phyloP scores from a whole-genome alignment of 2,888 invertebrate species.

The Conistra vaccinii region DNA sequence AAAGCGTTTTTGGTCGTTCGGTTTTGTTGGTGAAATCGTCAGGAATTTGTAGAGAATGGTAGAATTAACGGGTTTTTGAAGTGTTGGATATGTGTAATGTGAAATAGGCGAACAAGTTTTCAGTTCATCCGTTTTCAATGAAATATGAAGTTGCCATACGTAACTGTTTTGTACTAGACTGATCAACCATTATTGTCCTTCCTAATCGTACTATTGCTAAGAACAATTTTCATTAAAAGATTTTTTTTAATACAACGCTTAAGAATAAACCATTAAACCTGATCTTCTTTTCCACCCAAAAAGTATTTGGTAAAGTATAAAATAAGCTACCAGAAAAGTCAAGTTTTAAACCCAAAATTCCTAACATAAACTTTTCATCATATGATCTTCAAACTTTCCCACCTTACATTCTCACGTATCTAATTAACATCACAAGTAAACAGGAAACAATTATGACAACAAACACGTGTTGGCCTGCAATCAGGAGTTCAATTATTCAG shows the following conservation, averaged over 20 bases:
- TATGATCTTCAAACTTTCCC: not conserved
- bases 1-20: slow-evolving; percentile 51
- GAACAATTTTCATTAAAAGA: too few species aligned
- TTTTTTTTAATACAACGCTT: not conserved
- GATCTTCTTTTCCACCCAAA: not conserved
- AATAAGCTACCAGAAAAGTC: not conserved
- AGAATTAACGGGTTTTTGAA: not conserved
- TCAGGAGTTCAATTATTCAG: slow-evolving; percentile 64
- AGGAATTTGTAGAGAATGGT: slow-evolving; percentile 22
- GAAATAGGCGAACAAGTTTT: not conserved
- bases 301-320: not conserved
- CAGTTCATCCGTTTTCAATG: not conserved
- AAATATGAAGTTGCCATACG: not conserved
- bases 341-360: too few species aligned
- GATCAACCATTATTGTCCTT: not conserved
- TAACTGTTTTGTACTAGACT: not conserved
- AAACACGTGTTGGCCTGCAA: slow-evolving; percentile 61
- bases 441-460: slow-evolving; percentile 46
- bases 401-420: not conserved
- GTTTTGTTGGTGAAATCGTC: slow-evolving; percentile 49
- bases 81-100: not conserved
- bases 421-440: slow-evolving; percentile 31
- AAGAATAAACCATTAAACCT: not conserved
- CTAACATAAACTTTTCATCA: not conserved
- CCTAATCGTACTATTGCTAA: not conserved